Percentiles rank a stretch among this genome's conserved stretches.
Conservation (phyloP, 2,888 invertebrate species). For the Anarsia innoxiella region DNA sequence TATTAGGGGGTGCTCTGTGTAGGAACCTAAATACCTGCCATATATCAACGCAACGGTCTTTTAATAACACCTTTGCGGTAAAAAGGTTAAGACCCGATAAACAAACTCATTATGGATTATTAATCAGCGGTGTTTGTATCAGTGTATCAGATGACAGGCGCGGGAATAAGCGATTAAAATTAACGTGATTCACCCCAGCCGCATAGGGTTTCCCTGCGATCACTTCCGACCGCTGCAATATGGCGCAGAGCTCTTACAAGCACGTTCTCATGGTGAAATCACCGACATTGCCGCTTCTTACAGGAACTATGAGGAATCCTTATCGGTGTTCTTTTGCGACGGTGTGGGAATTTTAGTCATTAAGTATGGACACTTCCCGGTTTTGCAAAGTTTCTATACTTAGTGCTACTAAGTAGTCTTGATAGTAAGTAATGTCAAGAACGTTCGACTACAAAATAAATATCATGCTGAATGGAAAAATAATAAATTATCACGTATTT, state of each 20-base stretch:
- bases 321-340: slow-evolving; percentile 26
- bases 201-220: slow-evolving; percentile 31
- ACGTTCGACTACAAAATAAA: too few species aligned
- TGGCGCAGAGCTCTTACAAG: slow-evolving; percentile 60
- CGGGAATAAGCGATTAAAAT: slow-evolving; percentile 32
- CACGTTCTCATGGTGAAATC: slow-evolving; percentile 47
- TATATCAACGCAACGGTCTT: too few species aligned
- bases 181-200: slow-evolving; percentile 46
- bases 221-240: slow-evolving; percentile 39
- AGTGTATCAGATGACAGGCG: slow-evolving; percentile 18
- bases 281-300: slow-evolving; percentile 29
- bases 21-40: too few species aligned
- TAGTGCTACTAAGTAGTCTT: too few species aligned
- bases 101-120: too few species aligned
- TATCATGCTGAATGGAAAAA: background rate
- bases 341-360: slow-evolving; percentile 9
- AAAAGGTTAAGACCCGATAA: too few species aligned
- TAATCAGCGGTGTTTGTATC: too few species aligned
- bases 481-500: background rate
- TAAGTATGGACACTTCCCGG: too few species aligned
- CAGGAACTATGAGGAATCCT: slow-evolving; percentile 59
- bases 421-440: too few species aligned
- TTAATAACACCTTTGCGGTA: too few species aligned
- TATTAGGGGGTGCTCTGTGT: too few species aligned
- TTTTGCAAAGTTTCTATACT: too few species aligned